Conservation (phyloP, 30 jellyfish, hydroid and myxozoan genomes). For the Pseudorhiza aurosa region DNA sequence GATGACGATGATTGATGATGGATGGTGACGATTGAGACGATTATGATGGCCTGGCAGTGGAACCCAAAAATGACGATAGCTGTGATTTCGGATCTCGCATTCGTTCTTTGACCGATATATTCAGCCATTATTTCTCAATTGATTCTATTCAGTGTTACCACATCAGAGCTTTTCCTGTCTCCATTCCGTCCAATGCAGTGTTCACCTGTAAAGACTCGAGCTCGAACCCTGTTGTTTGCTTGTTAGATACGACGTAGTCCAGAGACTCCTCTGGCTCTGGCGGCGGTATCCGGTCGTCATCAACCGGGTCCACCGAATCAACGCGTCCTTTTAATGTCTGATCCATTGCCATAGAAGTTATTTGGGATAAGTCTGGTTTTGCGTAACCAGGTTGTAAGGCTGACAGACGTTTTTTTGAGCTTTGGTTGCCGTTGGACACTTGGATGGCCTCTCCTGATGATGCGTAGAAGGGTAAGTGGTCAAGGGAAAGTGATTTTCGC, state of each 20-base stretch:
- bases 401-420: conserved; percentile 25
- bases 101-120: no score
- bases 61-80: no score
- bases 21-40: no score
- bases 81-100: no score
- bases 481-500: conserved; percentile 56
- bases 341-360: conserved; percentile 83
- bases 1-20: no score
- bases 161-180: conserved; percentile 79
- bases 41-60: no score
- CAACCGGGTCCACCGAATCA: conserved; percentile 30
- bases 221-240: conserved; percentile 67
- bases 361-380: conserved; percentile 54
- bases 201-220: conserved; percentile 49
- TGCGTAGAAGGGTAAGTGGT: conserved; percentile 65
- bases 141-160: no score
- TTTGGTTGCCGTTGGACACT: conserved; percentile 38
- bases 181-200: conserved; percentile 29
- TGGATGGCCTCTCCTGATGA: conserved; percentile 57
- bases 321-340: conserved; percentile 82
- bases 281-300: conserved; percentile 13
- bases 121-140: neutral
- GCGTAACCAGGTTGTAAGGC: conserved; percentile 79
- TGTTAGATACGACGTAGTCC: conserved; percentile 57
- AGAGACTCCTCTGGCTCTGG: conserved; percentile 67